Evolutionary conservation across 2,797 vertebrate genomes (phyloP), one percentile per base, ranked within the genome.

Genomic region (Rhynchonycteris naso): DNA sequence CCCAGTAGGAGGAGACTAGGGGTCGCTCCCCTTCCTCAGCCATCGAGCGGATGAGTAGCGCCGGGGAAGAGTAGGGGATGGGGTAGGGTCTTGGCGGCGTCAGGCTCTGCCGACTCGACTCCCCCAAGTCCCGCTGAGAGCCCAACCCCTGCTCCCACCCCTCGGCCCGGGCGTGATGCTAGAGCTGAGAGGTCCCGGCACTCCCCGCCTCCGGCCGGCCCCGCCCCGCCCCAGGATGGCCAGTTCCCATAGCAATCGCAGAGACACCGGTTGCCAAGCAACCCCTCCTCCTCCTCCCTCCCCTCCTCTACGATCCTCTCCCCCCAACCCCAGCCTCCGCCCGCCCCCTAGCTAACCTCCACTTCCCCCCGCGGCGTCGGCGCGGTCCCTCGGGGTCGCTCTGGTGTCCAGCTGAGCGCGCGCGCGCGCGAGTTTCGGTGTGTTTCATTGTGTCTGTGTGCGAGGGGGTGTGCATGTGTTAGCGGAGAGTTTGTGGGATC

Each of bases 211-310:
- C 96, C 95, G 93, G 81, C 84, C 96, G 76, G 96, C 97, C 96
- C 97, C 95, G 96, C 97, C 96, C 97, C 95, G 98, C 98, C 98
- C 97, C 95, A 95, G 96, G 91, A 97, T 96, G 97, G 97, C 98
- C 98, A 98, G 99, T 99, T 99, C 99, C 99, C 99, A 99, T 99
- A 99, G 99, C 98, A 98, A 99, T 99, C 98, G 98, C 98, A 98
- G 98, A 98, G 99, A 99, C 98, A 99, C 99, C 97, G 98, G 98
- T 99, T 99, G 99, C 99, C 99, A 99, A 98, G 99, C 98, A 99
- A 99, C 95, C 96, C 75, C 82, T 92, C 88, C 85, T 95, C 94
- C 91, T 88, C 78, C 96, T 79, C 88, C 88, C 88, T 91, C 78
- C 91, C 92, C 71, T 86, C 88, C 71, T 71, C 78, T 21, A 54